Evolutionary conservation across 2,797 vertebrate species (phyloP), one percentile per base, ranked within the genome.

Genomic region (Fringilla coelebs): DNA sequence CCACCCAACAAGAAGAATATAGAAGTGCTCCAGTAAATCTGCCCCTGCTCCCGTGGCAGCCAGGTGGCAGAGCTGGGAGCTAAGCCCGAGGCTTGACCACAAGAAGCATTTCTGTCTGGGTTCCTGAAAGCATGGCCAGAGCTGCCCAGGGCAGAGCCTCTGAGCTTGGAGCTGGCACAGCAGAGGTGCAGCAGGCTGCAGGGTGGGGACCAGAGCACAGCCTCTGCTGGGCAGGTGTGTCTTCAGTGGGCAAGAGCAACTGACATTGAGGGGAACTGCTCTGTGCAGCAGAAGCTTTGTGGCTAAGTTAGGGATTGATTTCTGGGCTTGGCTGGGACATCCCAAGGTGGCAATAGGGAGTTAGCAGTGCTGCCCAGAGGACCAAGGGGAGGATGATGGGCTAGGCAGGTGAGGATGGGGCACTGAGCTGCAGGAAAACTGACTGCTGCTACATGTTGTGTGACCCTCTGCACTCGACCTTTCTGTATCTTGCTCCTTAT

Each of bases 1-100:
- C 66, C 2, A 0, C 32, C 31, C 45, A 25, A 4, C 34, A 20
- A 0, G 4, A 22, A 31, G n/a, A 74, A 71, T 34, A 32, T 0
- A 11, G 8, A 80, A 45, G 21, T 43, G 57, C 48, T 48, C 1
- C 16, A 14, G 58, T 24, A 34, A 41, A n/a, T 26, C 40, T 88
- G 32, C 19, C 29, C n/a, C 34, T 49, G 41, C 72, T 79, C 10
- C 17, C 2, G 0, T 0, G 2, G 78, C 25, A 60, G 62, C 36
- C 0, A 4, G 18, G 36, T 48, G 55, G 32, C 60, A 86, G 72
- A 73, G 54, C 36, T 49, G 45, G 51, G 41, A 61, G 65, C 34
- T 22, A 21, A 79, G 55, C 29, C 34, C 4, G 1, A 20, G 31
- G 48, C 21, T 73, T 29, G 48, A 6, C 28, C 45, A 1, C 3